Base-by-base conservation (phyloP, 1,140 invertebrate species). In the Bicyclus anynana region DNA sequence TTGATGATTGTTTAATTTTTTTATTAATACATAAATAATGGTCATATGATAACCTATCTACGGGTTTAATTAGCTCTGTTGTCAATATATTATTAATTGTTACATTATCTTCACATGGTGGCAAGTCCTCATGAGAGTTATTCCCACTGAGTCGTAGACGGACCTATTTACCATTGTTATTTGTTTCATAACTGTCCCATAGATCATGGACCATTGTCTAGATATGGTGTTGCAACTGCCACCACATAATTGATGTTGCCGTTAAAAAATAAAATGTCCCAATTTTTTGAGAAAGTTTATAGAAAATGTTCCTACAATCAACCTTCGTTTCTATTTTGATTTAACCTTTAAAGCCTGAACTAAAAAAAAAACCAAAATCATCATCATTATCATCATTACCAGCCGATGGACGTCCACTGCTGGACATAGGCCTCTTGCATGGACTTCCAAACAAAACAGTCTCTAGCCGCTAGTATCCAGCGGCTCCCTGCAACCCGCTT, bases 121-220 rank as follows among this genome's bases (percentile, higher is more conserved):
- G 13, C 13, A 44, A 20, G 62, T 62, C 66, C 53, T 59, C 59
- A 69, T 69, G 62, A 56, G 66, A 65, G 53, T 65, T 62, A 56
- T 54, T 57, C 46, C 44, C 48, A 60, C 38, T 49, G 21, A 40
- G 5, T 55, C 53, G 50, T 29, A 40, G 12, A 59, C 54, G 53
- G 60, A 52, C 17, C 51, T 61, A 53, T 62, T 52, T 50, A 44
- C 62, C 27, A 69, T 69, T 65, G 66, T 67, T 35, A 52, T 27
- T 27, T 29, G 14, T 63, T 68, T 51, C 62, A 54, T 62, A 65
- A 69, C 49, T 42, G 67, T 57, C 67, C 66, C 66, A 62, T 69
- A 65, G 62, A 59, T 47, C 33, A 65, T 20, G 40, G 40, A 62
- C 57, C 51, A 65, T 69, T 69, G 66, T 69, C 38, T 59, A 33